phyloP scores from a whole-genome alignment of 2,888 invertebrate species.

The Pandemis heparana region DNA sequence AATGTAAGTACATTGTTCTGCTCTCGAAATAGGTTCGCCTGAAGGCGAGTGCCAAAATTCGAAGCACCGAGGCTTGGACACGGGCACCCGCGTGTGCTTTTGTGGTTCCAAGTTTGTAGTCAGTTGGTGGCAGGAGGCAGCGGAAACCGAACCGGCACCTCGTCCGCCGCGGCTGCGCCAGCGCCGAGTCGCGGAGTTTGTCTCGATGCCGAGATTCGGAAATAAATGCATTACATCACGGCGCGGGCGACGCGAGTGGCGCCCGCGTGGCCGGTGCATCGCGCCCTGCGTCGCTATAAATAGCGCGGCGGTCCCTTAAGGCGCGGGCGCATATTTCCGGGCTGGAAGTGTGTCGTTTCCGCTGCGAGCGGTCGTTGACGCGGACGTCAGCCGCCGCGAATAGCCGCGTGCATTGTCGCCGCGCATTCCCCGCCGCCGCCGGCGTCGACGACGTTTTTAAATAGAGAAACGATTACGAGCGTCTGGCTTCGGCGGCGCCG shows the following conservation, averaged over 20 bases:
- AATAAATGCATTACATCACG: slow-evolving; percentile 73
- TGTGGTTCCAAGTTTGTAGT: slow-evolving; percentile 20
- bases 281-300: slow-evolving; percentile 65
- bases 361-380: slow-evolving; percentile 83
- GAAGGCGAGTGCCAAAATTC: slow-evolving; percentile 40
- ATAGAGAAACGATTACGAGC: slow-evolving; percentile 82
- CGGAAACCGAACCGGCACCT: slow-evolving; percentile 3
- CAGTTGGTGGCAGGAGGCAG: slow-evolving; percentile 11
- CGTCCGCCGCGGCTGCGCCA: not conserved
- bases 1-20: slow-evolving; percentile 43
- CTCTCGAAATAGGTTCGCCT: slow-evolving; percentile 36
- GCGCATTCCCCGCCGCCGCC: slow-evolving; percentile 77
- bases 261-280: slow-evolving; percentile 50
- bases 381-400: slow-evolving; percentile 66
- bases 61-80: slow-evolving; percentile 16
- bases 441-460: slow-evolving; percentile 81
- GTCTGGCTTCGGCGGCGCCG: slow-evolving; percentile 77
- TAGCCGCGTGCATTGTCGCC: slow-evolving; percentile 46
- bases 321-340: slow-evolving; percentile 83
- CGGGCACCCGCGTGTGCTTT: slow-evolving; percentile 17
- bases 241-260: slow-evolving; percentile 53
- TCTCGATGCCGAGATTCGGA: slow-evolving; percentile 44
- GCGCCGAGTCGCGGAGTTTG: slow-evolving; percentile 6
- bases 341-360: slow-evolving; percentile 85
- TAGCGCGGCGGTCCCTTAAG: slow-evolving; percentile 81